Conservation (phyloP, 2,113 vertebrate species). For the Tachysurus fulvidraco region DNA sequence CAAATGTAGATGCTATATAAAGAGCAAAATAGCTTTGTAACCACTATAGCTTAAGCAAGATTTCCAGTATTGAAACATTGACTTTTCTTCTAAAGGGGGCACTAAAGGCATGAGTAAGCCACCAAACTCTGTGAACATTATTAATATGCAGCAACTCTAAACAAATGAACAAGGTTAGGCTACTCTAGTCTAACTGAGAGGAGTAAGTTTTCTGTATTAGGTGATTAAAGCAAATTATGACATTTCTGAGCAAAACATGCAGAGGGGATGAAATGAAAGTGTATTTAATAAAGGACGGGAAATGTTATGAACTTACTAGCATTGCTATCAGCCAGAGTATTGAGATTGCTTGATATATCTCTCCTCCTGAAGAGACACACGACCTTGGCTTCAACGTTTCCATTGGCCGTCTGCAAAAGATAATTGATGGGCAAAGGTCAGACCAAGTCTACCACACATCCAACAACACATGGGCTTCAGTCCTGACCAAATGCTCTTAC, state of each 20-base stretch:
- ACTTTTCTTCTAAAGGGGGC: neutral
- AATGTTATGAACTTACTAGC: conserved; percentile 77
- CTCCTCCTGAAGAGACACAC: conserved; percentile 89
- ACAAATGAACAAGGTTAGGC: neutral
- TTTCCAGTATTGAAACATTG: neutral
- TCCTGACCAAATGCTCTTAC: neutral
- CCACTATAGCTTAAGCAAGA: neutral
- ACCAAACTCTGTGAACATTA: neutral
- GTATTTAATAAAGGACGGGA: neutral
- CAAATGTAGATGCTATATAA: too few species aligned
- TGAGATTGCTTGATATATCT: conserved; percentile 91
- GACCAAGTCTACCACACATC: neutral
- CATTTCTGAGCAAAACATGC: neutral
- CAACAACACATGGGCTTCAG: neutral
- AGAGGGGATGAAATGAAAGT: neutral
- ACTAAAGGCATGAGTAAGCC: neutral
- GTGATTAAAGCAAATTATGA: neutral
- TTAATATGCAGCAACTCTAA: neutral
- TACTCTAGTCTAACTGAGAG: neutral
- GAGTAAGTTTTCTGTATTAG: neutral
- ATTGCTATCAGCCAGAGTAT: conserved; percentile 90
- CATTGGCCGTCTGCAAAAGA: conserved; percentile 83
- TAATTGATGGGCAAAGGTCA: neutral
- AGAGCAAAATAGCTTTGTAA: neutral
- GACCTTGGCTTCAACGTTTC: conserved; percentile 91